Base-by-base conservation (phyloP, 2,888 invertebrate species). In the Archaeoteleia sp. region DNA sequence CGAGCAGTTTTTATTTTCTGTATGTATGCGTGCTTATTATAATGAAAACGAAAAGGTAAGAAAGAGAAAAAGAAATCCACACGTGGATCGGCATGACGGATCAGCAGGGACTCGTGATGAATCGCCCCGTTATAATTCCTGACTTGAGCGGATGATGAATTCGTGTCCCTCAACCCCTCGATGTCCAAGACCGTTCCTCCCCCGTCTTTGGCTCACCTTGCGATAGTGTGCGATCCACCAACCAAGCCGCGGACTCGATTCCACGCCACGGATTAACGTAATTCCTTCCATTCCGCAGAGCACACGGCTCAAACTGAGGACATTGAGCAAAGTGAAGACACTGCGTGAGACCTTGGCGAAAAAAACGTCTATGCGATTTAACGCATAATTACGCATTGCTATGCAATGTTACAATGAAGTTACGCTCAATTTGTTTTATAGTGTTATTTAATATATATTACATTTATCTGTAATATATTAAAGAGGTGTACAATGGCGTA, bases 121-220 rank as follows among this genome's bases (percentile, higher is more conserved):
- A 84, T 84, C 82, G 81, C 79, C 74, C 77, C 78, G 79, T 79
- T 81, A 81, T 82, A 79, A 84, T 82, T 82, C 78, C 75, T 78
- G 82, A 79, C 83, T 82, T 76, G 81, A 76, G 81, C 82, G 77
- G 81, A 82, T 83, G 83, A 82, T 82, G 80, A 82, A 84, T 84
- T 81, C 78, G 72, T 68, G 77, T 78, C 72, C 70, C 65, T 60
- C 71, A 62, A 66, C 74, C 71, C 71, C 39, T 62, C 17, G 61
- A 12, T 45, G 61, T 32, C 48, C 49, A 34, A 43, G 40, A 37
- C 45, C 17, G 27, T 13, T 29, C 55, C 25, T 29, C 46, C 46
- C 45, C 46, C 57, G 29, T 39, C 63, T 40, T 54, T 37, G 49
- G 58, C 60, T 62, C 63, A 51, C 48, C 32, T 60, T 57, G 17